These are phyloP conservation scores for Rotaria sp. DNA, from an alignment of 2,888 invertebrate species.

Conservation along the genomic window DNA sequence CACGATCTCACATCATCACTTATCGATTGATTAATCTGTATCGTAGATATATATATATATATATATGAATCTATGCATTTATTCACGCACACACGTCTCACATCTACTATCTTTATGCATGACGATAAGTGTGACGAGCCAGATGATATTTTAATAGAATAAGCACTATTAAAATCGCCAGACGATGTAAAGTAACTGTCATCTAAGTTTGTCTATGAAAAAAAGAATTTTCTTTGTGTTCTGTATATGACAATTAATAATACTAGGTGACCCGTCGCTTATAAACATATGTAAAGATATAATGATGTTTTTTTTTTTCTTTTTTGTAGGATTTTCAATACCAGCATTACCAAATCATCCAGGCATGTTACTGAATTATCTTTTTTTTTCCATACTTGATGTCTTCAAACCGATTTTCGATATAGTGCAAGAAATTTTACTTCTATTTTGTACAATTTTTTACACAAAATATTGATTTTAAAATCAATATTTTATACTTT, in stretches of 20 bases:
- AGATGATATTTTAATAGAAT: constrained; percentile 24
- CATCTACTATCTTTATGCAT: not conserved
- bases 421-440: too few species aligned
- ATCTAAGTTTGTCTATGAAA: not conserved
- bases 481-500: too few species aligned
- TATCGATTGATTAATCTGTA: constrained; percentile 13
- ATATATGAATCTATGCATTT: too few species aligned
- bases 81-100: not conserved
- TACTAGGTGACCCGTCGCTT: too few species aligned
- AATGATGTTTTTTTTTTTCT: not conserved
- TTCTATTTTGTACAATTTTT: too few species aligned
- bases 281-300: too few species aligned
- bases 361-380: not conserved
- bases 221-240: not conserved
- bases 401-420: too few species aligned
- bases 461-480: too few species aligned
- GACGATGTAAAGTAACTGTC: not conserved
- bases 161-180: not conserved
- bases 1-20: not conserved
- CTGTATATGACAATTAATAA: too few species aligned
- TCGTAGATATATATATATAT: not conserved
- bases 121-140: not conserved
- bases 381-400: too few species aligned
- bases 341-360: not conserved
- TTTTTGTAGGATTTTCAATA: not conserved